These are phyloP conservation scores for Dolichomitus sp. DNA, from an alignment of 2,888 invertebrate genomes.

Conservation along the genomic window DNA sequence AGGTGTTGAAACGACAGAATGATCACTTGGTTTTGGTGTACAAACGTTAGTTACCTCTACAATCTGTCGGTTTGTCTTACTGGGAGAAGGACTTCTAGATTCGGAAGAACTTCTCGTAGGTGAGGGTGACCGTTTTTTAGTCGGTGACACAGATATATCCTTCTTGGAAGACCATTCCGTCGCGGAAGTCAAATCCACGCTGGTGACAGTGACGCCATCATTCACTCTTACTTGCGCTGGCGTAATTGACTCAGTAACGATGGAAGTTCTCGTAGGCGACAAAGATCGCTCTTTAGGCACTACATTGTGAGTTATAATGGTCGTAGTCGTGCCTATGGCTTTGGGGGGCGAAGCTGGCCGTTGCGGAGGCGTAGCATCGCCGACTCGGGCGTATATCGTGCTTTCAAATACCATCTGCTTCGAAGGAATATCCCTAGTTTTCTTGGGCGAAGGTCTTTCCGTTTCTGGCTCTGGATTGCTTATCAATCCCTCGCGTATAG, in stretches of 20 bases:
- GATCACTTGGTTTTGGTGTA: background rate
- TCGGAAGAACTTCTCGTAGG: constrained; percentile 38
- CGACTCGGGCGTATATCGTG: constrained; percentile 73
- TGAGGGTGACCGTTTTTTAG: constrained; percentile 25
- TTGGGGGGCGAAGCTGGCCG: constrained; percentile 65
- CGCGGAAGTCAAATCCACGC: constrained; percentile 1
- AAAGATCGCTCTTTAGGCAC: constrained; percentile 56
- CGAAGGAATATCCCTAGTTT: constrained; percentile 73
- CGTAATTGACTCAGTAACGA: constrained; percentile 50
- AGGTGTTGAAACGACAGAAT: constrained; percentile 15
- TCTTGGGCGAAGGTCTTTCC: constrained; percentile 71
- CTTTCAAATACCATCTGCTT: constrained; percentile 77
- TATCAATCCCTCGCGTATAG: constrained; percentile 91
- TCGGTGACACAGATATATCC: constrained; percentile 28
- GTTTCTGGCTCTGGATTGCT: constrained; percentile 78
- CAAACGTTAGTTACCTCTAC: constrained; percentile 21
- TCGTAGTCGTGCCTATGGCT: constrained; percentile 80
- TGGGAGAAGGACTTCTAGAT: constrained; percentile 52
- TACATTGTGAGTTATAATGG: constrained; percentile 77
- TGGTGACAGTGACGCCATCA: constrained; percentile 17
- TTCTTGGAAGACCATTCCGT: constrained; percentile 32
- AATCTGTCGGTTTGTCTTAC: constrained; percentile 56
- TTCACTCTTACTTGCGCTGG: constrained; percentile 43
- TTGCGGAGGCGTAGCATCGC: constrained; percentile 43
- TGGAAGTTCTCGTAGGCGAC: constrained; percentile 52